These are phyloP conservation scores for Yponomeuta plumbellus DNA, from an alignment of 2,888 invertebrate species.

Conservation along the genomic window DNA sequence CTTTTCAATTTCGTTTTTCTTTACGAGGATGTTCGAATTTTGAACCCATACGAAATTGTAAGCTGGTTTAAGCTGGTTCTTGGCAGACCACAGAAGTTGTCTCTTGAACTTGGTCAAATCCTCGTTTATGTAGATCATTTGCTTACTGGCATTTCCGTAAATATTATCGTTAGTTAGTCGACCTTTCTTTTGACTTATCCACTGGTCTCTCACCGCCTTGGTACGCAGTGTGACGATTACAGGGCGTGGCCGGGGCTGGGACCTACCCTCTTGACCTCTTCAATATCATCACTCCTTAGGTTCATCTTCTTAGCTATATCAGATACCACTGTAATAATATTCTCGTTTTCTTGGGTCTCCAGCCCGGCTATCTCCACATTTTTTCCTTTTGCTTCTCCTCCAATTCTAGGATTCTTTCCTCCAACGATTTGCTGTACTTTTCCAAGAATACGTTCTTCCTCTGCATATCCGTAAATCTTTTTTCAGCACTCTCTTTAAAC, in stretches of 20 bases:
- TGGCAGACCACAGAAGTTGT: conserved; percentile 13
- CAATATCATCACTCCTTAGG: conserved; percentile 18
- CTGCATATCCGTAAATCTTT: conserved; percentile 18
- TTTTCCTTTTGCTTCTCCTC: conserved; percentile 20
- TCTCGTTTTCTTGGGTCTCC: conserved; percentile 6
- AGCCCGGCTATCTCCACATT: conserved; percentile 11
- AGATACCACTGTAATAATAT: background rate
- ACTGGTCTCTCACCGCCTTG: conserved; percentile 17
- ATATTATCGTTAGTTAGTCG: conserved; percentile 13
- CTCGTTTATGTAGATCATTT: conserved; percentile 15
- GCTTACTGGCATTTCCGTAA: conserved; percentile 10
- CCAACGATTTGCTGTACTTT: conserved; percentile 22
- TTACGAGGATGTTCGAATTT: conserved; percentile 19
- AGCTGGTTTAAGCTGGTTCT: conserved; percentile 16
- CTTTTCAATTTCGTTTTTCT: conserved; percentile 21
- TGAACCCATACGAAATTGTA: conserved; percentile 22
- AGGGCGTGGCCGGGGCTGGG: conserved; percentile 13
- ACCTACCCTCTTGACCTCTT: conserved; percentile 23
- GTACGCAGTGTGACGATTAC: conserved; percentile 19
- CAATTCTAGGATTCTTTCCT: conserved; percentile 20
- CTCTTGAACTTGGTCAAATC: conserved; percentile 13
- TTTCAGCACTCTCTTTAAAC: conserved; percentile 19
- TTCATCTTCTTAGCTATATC: conserved; percentile 10
- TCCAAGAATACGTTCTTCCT: conserved; percentile 20
- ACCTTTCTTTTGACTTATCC: conserved; percentile 16